These are phyloP conservation scores for Nymphalis c-album DNA, from an alignment of 2,888 invertebrate genomes.

Conservation along the genomic window DNA sequence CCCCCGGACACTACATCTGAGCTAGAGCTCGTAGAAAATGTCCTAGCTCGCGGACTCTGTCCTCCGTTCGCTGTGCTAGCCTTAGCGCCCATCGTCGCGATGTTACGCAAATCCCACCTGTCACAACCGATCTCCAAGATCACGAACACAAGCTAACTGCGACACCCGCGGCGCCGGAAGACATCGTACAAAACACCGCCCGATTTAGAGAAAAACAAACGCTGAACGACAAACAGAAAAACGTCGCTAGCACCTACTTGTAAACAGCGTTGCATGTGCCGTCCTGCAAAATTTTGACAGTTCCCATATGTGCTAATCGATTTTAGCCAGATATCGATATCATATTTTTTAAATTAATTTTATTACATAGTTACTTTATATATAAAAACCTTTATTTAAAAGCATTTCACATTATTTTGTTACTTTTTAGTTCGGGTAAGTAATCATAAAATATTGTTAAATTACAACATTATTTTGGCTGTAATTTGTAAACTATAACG, in stretches of 20 bases:
- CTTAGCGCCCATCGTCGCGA: slow-evolving; percentile 88
- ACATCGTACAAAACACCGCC: slow-evolving; percentile 73
- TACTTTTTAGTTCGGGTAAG: no score
- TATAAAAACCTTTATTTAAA: not conserved
- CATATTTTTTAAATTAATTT: slow-evolving; percentile 36
- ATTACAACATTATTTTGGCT: no score
- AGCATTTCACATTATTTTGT: no score
- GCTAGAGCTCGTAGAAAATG: slow-evolving; percentile 88
- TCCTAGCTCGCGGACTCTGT: slow-evolving; percentile 87
- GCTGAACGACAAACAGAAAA: slow-evolving; percentile 64
- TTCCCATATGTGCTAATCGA: slow-evolving; percentile 47
- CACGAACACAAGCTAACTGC: slow-evolving; percentile 72
- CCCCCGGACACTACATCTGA: slow-evolving; percentile 83
- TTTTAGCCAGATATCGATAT: slow-evolving; percentile 41
- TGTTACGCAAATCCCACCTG: slow-evolving; percentile 75
- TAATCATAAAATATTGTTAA: no score
- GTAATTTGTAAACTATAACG: no score
- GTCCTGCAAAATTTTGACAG: slow-evolving; percentile 80
- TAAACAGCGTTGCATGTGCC: slow-evolving; percentile 79
- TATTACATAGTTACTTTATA: slow-evolving; percentile 39
- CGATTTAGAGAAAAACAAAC: slow-evolving; percentile 55
- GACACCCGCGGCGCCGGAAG: slow-evolving; percentile 70
- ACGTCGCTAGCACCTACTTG: slow-evolving; percentile 63
- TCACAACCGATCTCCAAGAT: slow-evolving; percentile 61
- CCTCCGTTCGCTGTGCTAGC: slow-evolving; percentile 90